A percentile compares a stretch with the other conserved stretches of the same genome.
Evolutionary conservation across 2,113 vertebrate species (phyloP).

Genomic region (Jacana jacana): DNA sequence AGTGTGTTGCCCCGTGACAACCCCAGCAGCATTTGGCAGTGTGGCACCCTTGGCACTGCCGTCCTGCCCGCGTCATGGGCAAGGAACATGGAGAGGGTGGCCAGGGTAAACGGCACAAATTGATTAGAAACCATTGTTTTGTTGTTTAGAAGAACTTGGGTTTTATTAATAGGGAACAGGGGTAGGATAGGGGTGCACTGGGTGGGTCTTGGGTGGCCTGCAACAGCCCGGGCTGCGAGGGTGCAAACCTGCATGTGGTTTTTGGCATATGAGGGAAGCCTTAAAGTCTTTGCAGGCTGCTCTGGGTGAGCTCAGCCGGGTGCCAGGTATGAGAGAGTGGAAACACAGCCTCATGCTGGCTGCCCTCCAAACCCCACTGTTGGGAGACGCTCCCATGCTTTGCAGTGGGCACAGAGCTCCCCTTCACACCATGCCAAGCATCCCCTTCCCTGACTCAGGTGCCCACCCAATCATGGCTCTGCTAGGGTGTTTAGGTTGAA

Average conservation of each 20-base stretch:
- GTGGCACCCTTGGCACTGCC: neutral
- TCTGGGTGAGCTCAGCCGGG: neutral
- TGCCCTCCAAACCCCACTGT: neutral
- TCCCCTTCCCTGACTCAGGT: too few species aligned
- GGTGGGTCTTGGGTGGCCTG: neutral
- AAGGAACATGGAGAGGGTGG: neutral
- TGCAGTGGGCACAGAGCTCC: neutral
- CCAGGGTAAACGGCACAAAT: neutral
- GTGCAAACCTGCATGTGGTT: neutral
- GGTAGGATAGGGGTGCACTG: too few species aligned
- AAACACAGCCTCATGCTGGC: neutral
- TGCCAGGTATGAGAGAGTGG: neutral
- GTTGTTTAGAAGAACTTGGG: neutral
- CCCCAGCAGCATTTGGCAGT: rapidly evolving
- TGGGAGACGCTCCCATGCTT: neutral
- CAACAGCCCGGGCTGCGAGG: rapidly evolving
- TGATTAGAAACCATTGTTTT: rapidly evolving
- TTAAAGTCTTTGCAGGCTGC: neutral
- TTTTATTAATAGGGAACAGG: neutral
- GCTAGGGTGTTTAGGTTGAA: neutral
- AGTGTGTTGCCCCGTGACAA: neutral
- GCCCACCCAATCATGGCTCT: rapidly evolving
- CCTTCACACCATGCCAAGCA: rapidly evolving
- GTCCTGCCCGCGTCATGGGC: rapidly evolving
- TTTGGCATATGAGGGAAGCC: rapidly evolving